Evolutionary conservation across 2,888 invertebrate species (phyloP).

Genomic region (Gisinianus flammeolus): DNA sequence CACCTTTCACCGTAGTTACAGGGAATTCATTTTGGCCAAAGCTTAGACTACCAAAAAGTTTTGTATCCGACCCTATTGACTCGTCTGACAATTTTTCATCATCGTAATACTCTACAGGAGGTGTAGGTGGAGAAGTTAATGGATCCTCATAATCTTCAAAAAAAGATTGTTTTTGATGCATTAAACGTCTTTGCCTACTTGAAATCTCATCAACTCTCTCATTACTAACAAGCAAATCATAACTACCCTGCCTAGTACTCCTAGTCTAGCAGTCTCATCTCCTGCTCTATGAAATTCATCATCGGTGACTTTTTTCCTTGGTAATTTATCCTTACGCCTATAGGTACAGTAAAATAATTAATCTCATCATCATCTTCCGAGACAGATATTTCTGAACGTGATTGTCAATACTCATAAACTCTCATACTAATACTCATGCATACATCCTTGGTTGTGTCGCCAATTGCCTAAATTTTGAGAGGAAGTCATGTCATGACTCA

Average conservation of each 20-base stretch:
- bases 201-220: conserved; percentile 34
- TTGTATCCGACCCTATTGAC: conserved; percentile 19
- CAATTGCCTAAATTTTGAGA: background rate
- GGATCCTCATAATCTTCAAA: conserved; percentile 30
- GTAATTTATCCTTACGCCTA: conserved; percentile 38
- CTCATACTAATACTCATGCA: no score
- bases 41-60: conserved; percentile 27
- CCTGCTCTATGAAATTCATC: conserved; percentile 38
- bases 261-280: conserved; percentile 39
- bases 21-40: conserved; percentile 42
- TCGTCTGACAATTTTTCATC: conserved; percentile 32
- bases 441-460: background rate
- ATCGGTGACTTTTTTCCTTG: conserved; percentile 34
- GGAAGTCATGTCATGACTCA: conserved; percentile 16
- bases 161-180: conserved; percentile 41
- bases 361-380: conserved; percentile 41
- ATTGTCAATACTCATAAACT: no score
- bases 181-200: conserved; percentile 8
- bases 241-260: conserved; percentile 41
- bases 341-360: conserved; percentile 39
- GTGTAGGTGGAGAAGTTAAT: conserved; percentile 17
- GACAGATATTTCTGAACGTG: conserved; percentile 27
- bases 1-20: conserved; percentile 33
- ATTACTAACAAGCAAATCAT: conserved; percentile 38
- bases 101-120: conserved; percentile 21